Evolutionary conservation across 2,113 vertebrate species (phyloP).

Genomic region (Halichoeres trimaculatus): DNA sequence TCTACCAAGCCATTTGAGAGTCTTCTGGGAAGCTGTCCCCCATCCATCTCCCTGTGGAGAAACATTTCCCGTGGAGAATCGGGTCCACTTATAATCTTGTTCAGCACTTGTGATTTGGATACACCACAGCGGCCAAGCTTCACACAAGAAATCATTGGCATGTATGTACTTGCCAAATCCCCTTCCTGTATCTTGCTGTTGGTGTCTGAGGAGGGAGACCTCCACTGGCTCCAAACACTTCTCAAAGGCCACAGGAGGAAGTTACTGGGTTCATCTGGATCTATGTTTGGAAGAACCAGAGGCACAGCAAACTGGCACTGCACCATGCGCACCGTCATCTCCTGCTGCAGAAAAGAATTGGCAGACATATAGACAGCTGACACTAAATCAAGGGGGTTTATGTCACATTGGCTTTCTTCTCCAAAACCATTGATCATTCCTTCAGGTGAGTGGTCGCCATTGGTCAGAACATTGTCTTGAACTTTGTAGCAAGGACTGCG

Average conservation of each 20-base stretch:
- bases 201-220: slow-evolving; percentile 24
- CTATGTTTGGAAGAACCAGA: slow-evolving; percentile 81
- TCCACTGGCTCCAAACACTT: slow-evolving; percentile 70
- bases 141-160: slow-evolving; percentile 85
- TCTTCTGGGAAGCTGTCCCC: slow-evolving; percentile 70
- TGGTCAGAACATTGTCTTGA: slow-evolving; percentile 1
- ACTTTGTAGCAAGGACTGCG: slow-evolving; percentile 59
- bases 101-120: slow-evolving; percentile 87
- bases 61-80: slow-evolving; percentile 73
- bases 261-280: slow-evolving; percentile 68
- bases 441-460: neutral
- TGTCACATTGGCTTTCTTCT: slow-evolving; percentile 33
- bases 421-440: slow-evolving; percentile 26
- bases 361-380: slow-evolving; percentile 82
- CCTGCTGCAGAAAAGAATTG: slow-evolving; percentile 81
- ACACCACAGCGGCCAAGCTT: slow-evolving; percentile 77
- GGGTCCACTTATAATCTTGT: slow-evolving; percentile 69
- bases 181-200: slow-evolving; percentile 38
- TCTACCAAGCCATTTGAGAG: slow-evolving; percentile 86
- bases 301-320: slow-evolving; percentile 85
- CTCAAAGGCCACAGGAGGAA: slow-evolving; percentile 84
- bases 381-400: slow-evolving; percentile 85
- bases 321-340: slow-evolving; percentile 82
- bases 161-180: slow-evolving; percentile 68
- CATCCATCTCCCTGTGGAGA: slow-evolving; percentile 76